A percentile compares a stretch with the other conserved stretches of the same genome.
These are phyloP conservation scores for Anarsia innoxiella DNA, from an alignment of 2,888 invertebrate genomes.

Conservation along the genomic window DNA sequence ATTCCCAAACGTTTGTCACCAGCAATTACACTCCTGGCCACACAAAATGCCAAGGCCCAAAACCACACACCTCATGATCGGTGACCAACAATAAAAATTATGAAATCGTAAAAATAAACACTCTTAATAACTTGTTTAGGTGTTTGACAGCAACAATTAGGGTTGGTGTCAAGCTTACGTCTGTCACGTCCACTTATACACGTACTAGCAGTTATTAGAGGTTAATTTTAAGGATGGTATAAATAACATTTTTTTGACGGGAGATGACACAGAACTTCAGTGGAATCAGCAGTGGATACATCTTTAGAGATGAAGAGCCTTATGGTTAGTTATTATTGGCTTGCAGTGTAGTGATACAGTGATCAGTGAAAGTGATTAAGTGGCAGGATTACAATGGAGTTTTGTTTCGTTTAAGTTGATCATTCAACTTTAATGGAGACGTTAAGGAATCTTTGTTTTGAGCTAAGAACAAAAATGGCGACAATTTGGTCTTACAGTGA, in stretches of 20 bases:
- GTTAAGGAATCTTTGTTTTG: not conserved
- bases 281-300: slow-evolving; percentile 36
- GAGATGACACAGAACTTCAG: slow-evolving; percentile 43
- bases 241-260: slow-evolving; percentile 46
- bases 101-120: slow-evolving; percentile 40
- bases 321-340: slow-evolving; percentile 35
- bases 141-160: slow-evolving; percentile 59
- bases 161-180: slow-evolving; percentile 53
- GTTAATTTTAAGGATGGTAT: slow-evolving; percentile 49
- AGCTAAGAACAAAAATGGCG: not conserved
- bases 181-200: slow-evolving; percentile 48
- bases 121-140: slow-evolving; percentile 41
- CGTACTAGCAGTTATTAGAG: slow-evolving; percentile 38
- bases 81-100: slow-evolving; percentile 23
- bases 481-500: not conserved
- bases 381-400: slow-evolving; percentile 20
- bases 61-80: slow-evolving; percentile 31
- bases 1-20: slow-evolving; percentile 24
- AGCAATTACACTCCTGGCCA: slow-evolving; percentile 30
- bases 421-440: not conserved
- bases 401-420: not conserved
- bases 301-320: slow-evolving; percentile 43
- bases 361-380: slow-evolving; percentile 22
- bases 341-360: slow-evolving; percentile 20
- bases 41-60: slow-evolving; percentile 40